Evolutionary conservation across 2,888 invertebrate genomes (phyloP).

Genomic region (Oasisia sp.): DNA sequence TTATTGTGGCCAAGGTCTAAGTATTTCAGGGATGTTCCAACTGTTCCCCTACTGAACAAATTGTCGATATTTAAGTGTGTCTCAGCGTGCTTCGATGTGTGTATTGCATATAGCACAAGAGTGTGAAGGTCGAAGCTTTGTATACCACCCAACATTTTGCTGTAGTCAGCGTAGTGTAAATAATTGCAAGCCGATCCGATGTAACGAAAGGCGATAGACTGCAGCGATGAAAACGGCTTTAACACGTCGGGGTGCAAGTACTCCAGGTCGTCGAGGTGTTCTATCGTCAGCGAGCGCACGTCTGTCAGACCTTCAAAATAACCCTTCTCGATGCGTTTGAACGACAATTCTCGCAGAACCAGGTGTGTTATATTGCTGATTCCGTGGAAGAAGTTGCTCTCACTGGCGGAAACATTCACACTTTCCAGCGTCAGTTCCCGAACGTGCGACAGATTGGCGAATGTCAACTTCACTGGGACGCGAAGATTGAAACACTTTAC

Average conservation of each 20-base stretch:
- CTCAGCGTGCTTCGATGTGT: background rate
- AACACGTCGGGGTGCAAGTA: background rate
- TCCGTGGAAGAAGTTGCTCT: background rate
- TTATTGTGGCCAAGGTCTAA: background rate
- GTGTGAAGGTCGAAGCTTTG: background rate
- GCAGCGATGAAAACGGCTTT: background rate
- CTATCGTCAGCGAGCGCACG: background rate
- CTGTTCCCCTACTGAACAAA: background rate
- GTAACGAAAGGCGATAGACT: background rate
- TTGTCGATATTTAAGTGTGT: background rate
- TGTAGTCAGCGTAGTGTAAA: background rate
- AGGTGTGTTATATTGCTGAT: background rate
- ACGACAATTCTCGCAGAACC: background rate
- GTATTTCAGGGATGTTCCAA: background rate
- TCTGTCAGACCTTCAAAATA: background rate
- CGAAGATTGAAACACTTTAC: background rate
- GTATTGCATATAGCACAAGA: background rate
- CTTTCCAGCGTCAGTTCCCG: slow-evolving; percentile 3
- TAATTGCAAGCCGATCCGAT: background rate
- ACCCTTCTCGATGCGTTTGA: background rate
- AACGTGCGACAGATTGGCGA: background rate
- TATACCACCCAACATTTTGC: background rate
- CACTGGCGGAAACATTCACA: background rate
- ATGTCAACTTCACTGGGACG: background rate
- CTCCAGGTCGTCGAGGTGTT: background rate